Conservation (phyloP, 2,888 invertebrate species). For the Calameuta pallipes region DNA sequence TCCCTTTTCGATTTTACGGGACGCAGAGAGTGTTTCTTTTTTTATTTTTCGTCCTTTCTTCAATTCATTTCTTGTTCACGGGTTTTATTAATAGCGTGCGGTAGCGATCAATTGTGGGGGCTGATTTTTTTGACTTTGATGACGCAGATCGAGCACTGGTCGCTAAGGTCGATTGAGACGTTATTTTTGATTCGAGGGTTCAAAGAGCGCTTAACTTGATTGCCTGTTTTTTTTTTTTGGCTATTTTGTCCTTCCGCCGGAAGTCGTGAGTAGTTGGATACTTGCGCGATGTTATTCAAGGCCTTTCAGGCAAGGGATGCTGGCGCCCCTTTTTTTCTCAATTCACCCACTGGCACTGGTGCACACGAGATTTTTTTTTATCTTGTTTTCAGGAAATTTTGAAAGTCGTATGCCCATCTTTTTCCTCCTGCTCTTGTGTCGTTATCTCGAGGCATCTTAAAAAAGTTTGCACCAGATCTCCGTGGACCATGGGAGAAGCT, state of each 20-base stretch:
- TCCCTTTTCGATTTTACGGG: too few species aligned
- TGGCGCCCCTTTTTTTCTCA: neutral
- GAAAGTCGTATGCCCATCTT: neutral
- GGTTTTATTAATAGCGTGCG: neutral
- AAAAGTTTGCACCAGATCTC: neutral
- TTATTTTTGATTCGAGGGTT: neutral
- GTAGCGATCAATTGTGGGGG: neutral
- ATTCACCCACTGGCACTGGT: neutral
- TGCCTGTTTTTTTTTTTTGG: neutral
- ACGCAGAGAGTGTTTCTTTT: too few species aligned
- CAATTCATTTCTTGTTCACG: neutral
- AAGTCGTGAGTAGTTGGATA: neutral
- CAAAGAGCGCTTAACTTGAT: neutral
- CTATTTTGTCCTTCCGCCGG: neutral
- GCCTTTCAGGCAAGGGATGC: neutral
- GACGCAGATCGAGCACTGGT: neutral
- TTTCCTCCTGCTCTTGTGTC: neutral
- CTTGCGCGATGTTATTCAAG: neutral
- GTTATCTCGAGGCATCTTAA: neutral
- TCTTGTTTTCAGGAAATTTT: neutral
- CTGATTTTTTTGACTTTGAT: neutral
- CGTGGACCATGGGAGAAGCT: neutral
- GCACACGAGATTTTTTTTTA: neutral
- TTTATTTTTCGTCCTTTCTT: neutral
- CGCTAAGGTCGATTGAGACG: neutral